Evolutionary conservation across 2,888 invertebrate species (phyloP), one percentile per base, ranked within the genome.

Genomic region (Drosophila borealis): DNA sequence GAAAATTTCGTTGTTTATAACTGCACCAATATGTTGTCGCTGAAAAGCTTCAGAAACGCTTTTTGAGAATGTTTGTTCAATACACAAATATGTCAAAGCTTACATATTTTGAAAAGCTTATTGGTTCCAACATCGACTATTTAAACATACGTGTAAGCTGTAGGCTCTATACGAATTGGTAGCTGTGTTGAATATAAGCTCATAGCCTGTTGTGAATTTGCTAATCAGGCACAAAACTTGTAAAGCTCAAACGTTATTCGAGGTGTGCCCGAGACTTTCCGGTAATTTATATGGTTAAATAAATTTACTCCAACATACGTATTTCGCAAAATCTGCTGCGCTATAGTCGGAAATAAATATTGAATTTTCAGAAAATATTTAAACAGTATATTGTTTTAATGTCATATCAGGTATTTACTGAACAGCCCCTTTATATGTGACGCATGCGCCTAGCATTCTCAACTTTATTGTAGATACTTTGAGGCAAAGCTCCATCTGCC

Each of bases 1-100:
- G 3, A 57, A 29, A 48, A 19, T 6, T 29, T 9, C 13, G 10
- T 19, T 36, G 25, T 21, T 13, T 14, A 4, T 13, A 19, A 36
- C 13, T 41, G 13, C 10, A 19, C 37, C 21, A 11, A 33, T 49
- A n/a, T 39, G 39, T 69, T 5, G 39, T 36, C n/a, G 33, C 11
- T 13, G 17, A 34, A 39, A 45, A 67, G 33, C 44, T 49, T 49
- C 51, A 44, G n/a, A n/a, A 46, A 51, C 44, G 44, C 9, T 46
- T 6, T 11, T 37, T 9, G 11, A 46, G 9, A 54, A 57, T 78
- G 75, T 75, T 75, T 78, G 64, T 78, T 75, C 75, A 59, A 75
- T 75, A 75, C 10, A 44, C 4, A 10, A 36, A 25, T 14, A 21
- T 37, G 14, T 39, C 39, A 49, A 14, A 57, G 61, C 64, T 46